Base-by-base conservation (phyloP, 2,888 invertebrate genomes). In the Coelogynopora nodosa region DNA sequence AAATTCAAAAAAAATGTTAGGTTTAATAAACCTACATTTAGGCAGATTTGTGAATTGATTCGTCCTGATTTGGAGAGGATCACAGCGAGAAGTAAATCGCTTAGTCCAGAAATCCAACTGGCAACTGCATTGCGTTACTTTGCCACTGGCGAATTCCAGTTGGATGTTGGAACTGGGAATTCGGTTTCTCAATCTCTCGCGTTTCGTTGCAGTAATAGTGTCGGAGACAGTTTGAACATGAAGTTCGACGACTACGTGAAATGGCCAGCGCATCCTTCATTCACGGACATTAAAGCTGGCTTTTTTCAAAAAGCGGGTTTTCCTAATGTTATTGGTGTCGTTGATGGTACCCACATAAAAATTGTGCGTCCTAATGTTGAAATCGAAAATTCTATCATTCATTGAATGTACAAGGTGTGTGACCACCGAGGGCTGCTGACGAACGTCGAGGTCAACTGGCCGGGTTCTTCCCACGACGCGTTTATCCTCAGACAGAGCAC, bases 401-500 rank as follows among this genome's bases (percentile, higher is more conserved):
- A 0, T 87, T 90, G 0, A 90, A 90, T 82, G 81, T 88, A 2
- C 89, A 89, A 87, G 88, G 87, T 89, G 0, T 67, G 74, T 30
- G 86, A 89, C 31, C 31, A 13, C 10, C 85, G 88, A 0, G 81
- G 82, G 1, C 18, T 31, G 28, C 87, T 89, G 30, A 49, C 67
- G 0, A 88, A 89, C 84, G 83, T 88, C n/a, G 87, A 86, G 13
- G 89, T 85, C 1, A 87, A 89, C 49, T 90, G 88, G 88, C 89
- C 89, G 0, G 90, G 89, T 0, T 82, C 87, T 23, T 87, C 88
- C 0, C 89, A 89, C 86, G 89, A 90, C 30, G 74, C 85, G n/a
- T 87, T 88, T 49, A 88, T 90, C n/a, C 88, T 88, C 2, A 80
- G 85, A 1, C 29, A 29, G 5, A 84, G 88, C 28, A 27, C 67